A percentile compares a stretch with the other conserved stretches of the same genome.
phyloP scores from a whole-genome alignment of 2,113 vertebrate species.

The Dolichallabes microphthalmus region DNA sequence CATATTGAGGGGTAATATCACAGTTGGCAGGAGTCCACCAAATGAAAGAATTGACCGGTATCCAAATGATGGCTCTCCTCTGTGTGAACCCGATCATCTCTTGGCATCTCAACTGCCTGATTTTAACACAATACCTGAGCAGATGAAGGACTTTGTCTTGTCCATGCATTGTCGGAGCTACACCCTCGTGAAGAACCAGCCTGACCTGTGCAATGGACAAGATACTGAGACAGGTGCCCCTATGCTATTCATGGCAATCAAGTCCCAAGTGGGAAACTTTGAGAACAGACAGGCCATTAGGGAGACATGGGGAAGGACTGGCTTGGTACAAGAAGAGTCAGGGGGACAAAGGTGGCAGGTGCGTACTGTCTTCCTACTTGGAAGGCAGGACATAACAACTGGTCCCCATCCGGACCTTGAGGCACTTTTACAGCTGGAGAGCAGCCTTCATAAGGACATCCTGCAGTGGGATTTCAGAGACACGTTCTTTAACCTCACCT shows the following conservation, averaged over 20 bases:
- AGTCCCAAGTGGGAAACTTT: slow-evolving; percentile 76
- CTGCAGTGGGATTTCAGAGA: slow-evolving; percentile 79
- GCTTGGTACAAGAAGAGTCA: slow-evolving; percentile 56
- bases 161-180: slow-evolving; percentile 77
- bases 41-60: neutral
- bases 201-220: slow-evolving; percentile 58
- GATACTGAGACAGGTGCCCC: slow-evolving; percentile 47
- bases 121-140: slow-evolving; percentile 65
- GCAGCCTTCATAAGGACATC: slow-evolving; percentile 67
- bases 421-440: slow-evolving; percentile 70
- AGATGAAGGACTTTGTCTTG: slow-evolving; percentile 69
- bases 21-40: slow-evolving; percentile 28
- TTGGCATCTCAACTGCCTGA: slow-evolving; percentile 51
- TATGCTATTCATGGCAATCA: slow-evolving; percentile 74
- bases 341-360: slow-evolving; percentile 57
- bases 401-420: slow-evolving; percentile 70
- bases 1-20: slow-evolving; percentile 62
- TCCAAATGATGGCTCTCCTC: slow-evolving; percentile 27
- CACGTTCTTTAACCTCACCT: slow-evolving; percentile 77
- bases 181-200: slow-evolving; percentile 69
- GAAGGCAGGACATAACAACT: slow-evolving; percentile 68
- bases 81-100: slow-evolving; percentile 52
- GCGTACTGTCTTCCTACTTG: slow-evolving; percentile 73
- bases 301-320: slow-evolving; percentile 74
- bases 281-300: slow-evolving; percentile 79